phyloP scores from a whole-genome alignment of 2,113 vertebrate species.

The Euleptes europaea region DNA sequence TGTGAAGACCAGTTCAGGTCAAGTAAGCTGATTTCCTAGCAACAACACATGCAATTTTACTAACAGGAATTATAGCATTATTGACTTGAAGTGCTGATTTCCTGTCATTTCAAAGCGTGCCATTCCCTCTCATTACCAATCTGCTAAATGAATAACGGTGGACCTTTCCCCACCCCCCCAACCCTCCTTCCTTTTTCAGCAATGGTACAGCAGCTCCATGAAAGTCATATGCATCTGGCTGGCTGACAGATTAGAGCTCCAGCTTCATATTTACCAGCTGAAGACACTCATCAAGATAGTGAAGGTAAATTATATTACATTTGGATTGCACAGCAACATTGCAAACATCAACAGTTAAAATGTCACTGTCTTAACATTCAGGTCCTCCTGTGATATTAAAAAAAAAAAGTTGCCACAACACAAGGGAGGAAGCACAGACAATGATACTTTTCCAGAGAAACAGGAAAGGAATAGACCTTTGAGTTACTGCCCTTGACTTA shows the following conservation, averaged over 20 bases:
- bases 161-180: slow-evolving; percentile 29
- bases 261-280: slow-evolving; percentile 96
- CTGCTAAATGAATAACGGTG: slow-evolving; percentile 77
- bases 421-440: neutral
- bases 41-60: slow-evolving; percentile 77
- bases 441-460: neutral
- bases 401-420: neutral
- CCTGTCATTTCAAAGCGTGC: slow-evolving; percentile 77
- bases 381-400: neutral
- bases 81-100: slow-evolving; percentile 81
- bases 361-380: neutral
- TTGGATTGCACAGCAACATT: slow-evolving; percentile 22
- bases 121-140: slow-evolving; percentile 79
- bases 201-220: slow-evolving; percentile 93
- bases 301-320: slow-evolving; percentile 82
- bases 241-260: slow-evolving; percentile 93
- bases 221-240: slow-evolving; percentile 92
- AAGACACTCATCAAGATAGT: slow-evolving; percentile 98
- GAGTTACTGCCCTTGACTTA: neutral
- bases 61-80: slow-evolving; percentile 80
- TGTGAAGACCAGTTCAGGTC: slow-evolving; percentile 75
- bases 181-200: slow-evolving; percentile 77
- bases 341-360: slow-evolving; percentile 24
- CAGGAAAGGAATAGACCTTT: neutral
- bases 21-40: slow-evolving; percentile 75